A percentile compares a stretch with the other conserved stretches of the same genome.
Evolutionary conservation across 2,888 invertebrate species (phyloP).

Genomic region (Epirrhoe alternata): DNA sequence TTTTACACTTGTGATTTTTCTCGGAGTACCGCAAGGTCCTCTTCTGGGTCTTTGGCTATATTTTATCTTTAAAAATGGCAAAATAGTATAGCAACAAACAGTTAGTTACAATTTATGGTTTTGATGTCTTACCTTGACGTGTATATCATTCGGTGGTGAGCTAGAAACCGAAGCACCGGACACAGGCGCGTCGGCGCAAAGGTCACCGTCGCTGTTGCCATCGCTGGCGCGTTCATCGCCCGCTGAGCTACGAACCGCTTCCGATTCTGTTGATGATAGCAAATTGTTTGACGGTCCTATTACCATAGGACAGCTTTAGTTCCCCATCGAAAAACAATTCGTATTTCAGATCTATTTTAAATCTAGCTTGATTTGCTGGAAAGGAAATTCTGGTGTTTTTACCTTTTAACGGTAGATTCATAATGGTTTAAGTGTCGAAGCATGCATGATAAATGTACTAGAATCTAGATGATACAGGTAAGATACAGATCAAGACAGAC

Average conservation of each 20-base stretch:
- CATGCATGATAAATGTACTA: constrained; percentile 35
- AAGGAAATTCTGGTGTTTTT: constrained; percentile 27
- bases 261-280: constrained; percentile 65
- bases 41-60: constrained; percentile 4
- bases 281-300: constrained; percentile 32
- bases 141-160: constrained; percentile 82
- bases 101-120: neutral
- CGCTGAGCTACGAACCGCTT: constrained; percentile 72
- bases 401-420: constrained; percentile 16
- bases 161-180: constrained; percentile 81
- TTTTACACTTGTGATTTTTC: neutral
- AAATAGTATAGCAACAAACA: neutral
- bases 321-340: constrained; percentile 10
- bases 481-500: constrained; percentile 61
- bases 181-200: constrained; percentile 74
- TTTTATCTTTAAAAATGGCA: neutral
- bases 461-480: constrained; percentile 46
- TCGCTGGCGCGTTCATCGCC: constrained; percentile 79
- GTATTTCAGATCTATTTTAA: constrained; percentile 8
- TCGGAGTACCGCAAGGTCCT: constrained; percentile 17
- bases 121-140: constrained; percentile 65
- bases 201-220: constrained; percentile 78
- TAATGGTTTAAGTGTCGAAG: constrained; percentile 30
- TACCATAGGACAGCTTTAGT: constrained; percentile 23
- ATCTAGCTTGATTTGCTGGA: constrained; percentile 29